These are phyloP conservation scores for Centropus bengalensis DNA, from an alignment of 2,113 vertebrate species.

Conservation along the genomic window DNA sequence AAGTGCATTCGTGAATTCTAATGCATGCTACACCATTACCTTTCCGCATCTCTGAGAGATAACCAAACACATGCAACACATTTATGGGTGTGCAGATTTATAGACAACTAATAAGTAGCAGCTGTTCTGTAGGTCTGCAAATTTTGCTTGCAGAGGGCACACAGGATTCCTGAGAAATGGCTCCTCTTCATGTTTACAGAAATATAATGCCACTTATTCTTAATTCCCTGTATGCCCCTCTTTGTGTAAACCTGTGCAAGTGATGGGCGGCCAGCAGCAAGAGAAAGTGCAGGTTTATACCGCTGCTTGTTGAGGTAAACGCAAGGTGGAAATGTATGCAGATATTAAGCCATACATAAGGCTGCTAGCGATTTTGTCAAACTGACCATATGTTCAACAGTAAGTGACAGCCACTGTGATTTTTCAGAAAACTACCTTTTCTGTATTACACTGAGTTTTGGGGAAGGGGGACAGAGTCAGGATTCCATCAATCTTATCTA, in stretches of 20 bases:
- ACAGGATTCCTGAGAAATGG: neutral
- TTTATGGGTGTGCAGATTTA: conserved; percentile 16
- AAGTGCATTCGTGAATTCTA: neutral
- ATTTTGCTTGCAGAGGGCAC: neutral
- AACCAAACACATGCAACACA: neutral
- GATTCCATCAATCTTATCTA: neutral
- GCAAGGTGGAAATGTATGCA: neutral
- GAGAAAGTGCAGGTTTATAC: neutral
- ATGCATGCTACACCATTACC: neutral
- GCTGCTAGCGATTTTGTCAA: neutral
- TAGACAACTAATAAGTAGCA: neutral
- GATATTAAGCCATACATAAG: neutral
- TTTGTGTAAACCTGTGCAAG: neutral
- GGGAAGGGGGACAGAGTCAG: rapidly evolving
- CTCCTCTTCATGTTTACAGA: neutral
- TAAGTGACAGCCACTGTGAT: neutral
- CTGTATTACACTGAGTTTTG: neutral
- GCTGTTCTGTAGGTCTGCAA: neutral
- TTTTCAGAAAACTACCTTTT: neutral
- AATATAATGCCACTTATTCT: neutral
- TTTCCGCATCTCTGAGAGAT: conserved; percentile 14
- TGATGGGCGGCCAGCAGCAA: neutral
- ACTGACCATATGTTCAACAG: neutral
- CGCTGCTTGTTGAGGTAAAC: neutral
- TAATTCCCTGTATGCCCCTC: neutral